A percentile compares a stretch with the other conserved stretches of the same genome.
Evolutionary conservation across 1,140 invertebrate genomes (phyloP).

Genomic region (Ceratoteleas bidentatus): DNA sequence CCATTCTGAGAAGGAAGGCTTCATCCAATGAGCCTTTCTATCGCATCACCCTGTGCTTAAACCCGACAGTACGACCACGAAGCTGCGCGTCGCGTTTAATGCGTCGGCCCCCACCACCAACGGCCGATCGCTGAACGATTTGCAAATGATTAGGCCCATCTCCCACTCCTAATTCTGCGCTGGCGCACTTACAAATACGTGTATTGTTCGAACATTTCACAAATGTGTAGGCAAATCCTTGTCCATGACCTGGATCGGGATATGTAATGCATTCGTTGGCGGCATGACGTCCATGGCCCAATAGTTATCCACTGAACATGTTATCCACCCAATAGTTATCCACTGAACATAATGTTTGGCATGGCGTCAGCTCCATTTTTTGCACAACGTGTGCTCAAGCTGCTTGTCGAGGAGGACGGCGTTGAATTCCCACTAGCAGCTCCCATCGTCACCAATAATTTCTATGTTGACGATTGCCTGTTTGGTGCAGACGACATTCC

Average conservation of each 20-base stretch:
- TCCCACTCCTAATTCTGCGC: neutral
- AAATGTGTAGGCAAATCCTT: neutral
- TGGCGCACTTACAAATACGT: neutral
- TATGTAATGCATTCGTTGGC: neutral
- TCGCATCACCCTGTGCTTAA: neutral
- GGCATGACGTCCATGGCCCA: neutral
- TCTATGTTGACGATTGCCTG: too few relatives aligned
- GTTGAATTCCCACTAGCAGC: neutral
- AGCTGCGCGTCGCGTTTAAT: neutral
- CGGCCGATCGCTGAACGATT: neutral
- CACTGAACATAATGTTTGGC: neutral
- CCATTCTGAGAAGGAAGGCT: neutral
- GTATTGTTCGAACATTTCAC: neutral
- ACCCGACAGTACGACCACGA: neutral
- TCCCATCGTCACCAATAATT: neutral
- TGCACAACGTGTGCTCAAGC: neutral
- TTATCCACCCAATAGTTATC: neutral
- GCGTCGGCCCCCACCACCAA: neutral
- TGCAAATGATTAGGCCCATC: neutral
- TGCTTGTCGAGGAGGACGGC: neutral
- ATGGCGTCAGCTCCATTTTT: conserved; percentile 1
- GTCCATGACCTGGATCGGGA: neutral
- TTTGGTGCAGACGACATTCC: too few relatives aligned
- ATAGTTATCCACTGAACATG: neutral
- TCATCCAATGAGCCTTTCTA: neutral